Percentiles rank a stretch among this genome's conserved stretches.
Evolutionary conservation across 2,888 invertebrate genomes (phyloP).

Genomic region (Subacronicta megacephala): DNA sequence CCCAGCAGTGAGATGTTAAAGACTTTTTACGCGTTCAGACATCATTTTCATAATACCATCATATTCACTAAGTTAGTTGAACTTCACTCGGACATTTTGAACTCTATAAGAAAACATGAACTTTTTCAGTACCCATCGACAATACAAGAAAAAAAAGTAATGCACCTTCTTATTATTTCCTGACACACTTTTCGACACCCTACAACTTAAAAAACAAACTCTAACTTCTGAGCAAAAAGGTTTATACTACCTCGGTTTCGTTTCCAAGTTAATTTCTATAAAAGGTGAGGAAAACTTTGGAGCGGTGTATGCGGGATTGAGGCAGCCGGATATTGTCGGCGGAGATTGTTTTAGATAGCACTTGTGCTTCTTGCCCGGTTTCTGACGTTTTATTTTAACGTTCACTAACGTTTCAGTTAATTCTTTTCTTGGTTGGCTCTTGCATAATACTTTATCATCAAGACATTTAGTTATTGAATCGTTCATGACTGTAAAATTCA

Average conservation of each 20-base stretch:
- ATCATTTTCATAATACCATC: too few species aligned
- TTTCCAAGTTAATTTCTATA: conserved; percentile 38
- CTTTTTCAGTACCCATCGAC: background rate
- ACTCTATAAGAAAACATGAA: background rate
- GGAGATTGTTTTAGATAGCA: conserved; percentile 80
- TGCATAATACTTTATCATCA: conserved; percentile 13
- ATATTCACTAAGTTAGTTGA: background rate
- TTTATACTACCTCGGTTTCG: conserved; percentile 8
- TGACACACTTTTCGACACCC: conserved; percentile 38
- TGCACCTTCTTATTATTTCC: conserved; percentile 26
- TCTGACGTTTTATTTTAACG: conserved; percentile 57
- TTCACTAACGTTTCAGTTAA: conserved; percentile 44
- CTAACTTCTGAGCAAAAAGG: background rate
- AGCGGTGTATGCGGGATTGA: conserved; percentile 58
- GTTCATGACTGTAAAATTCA: too few species aligned
- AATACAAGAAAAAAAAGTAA: conserved; percentile 12
- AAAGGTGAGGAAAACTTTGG: conserved; percentile 46
- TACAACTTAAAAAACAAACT: background rate
- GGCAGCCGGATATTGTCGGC: conserved; percentile 73
- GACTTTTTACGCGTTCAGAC: too few species aligned
- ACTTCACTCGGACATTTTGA: background rate
- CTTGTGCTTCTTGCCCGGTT: conserved; percentile 60
- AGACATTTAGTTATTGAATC: too few species aligned
- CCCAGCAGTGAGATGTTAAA: too few species aligned
- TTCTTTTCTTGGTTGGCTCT: conserved; percentile 35